These are phyloP conservation scores for Siniperca scherzeri DNA, from an alignment of 2,797 vertebrate genomes.

Conservation along the genomic window DNA sequence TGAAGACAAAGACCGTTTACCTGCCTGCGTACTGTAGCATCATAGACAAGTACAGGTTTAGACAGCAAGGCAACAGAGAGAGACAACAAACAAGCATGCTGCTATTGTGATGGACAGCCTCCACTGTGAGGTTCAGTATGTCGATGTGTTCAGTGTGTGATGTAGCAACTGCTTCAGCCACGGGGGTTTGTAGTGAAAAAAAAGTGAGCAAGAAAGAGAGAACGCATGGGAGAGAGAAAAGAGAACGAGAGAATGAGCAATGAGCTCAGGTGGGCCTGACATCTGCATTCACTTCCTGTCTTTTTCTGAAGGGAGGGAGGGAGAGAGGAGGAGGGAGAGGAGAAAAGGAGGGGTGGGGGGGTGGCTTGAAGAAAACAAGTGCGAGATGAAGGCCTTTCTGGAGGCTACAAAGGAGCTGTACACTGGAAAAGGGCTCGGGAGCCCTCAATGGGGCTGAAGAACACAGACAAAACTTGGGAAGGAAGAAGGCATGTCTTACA, in stretches of 20 bases:
- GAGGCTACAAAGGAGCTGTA: constrained; percentile 79
- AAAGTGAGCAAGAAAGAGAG: constrained; percentile 55
- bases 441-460: constrained; percentile 78
- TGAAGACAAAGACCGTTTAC: constrained; percentile 51
- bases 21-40: constrained; percentile 59
- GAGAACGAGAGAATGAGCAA: constrained; percentile 73
- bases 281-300: constrained; percentile 83
- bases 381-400: constrained; percentile 81
- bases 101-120: constrained; percentile 82
- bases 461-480: constrained; percentile 81
- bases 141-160: constrained; percentile 78
- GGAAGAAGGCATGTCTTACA: constrained; percentile 80
- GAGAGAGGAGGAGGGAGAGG: constrained; percentile 20
- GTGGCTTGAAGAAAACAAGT: constrained; percentile 69
- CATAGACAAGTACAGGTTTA: constrained; percentile 64
- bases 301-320: constrained; percentile 61
- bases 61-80: constrained; percentile 73
- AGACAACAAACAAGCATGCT: constrained; percentile 80
- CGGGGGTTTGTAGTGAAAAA: constrained; percentile 65
- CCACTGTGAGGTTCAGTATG: constrained; percentile 78
- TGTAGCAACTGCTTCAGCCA: constrained; percentile 78
- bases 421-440: constrained; percentile 70
- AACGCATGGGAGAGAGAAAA: constrained; percentile 60
- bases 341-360: constrained; percentile 40
- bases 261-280: constrained; percentile 82